A percentile compares a stretch with the other conserved stretches of the same genome.
phyloP scores from a whole-genome alignment of 2,888 invertebrate genomes.

The Pemphredon lugubris region DNA sequence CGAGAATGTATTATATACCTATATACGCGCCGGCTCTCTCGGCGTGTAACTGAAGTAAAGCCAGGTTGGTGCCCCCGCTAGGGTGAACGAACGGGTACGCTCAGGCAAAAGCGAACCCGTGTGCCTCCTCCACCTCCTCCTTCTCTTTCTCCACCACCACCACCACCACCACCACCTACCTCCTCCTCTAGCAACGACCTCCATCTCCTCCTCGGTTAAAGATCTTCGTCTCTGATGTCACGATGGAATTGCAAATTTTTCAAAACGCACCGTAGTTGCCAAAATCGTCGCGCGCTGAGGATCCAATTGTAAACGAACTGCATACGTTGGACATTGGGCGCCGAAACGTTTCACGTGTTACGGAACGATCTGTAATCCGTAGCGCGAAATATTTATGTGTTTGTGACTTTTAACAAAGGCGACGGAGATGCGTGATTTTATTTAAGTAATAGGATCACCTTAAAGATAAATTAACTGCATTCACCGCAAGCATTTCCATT shows the following conservation, averaged over 20 bases:
- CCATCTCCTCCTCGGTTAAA: slow-evolving; percentile 52
- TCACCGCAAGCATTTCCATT: slow-evolving; percentile 43
- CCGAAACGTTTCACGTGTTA: no score
- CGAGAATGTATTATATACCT: slow-evolving; percentile 68
- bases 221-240: slow-evolving; percentile 64
- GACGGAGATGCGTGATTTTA: slow-evolving; percentile 38
- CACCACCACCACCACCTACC: slow-evolving; percentile 37
- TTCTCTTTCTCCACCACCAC: slow-evolving; percentile 52
- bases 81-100: slow-evolving; percentile 81
- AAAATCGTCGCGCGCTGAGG: background rate
- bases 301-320: no score
- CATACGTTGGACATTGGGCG: no score
- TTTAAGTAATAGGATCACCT: slow-evolving; percentile 42
- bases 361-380: no score
- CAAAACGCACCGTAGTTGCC: background rate
- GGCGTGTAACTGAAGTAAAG: slow-evolving; percentile 80
- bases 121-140: slow-evolving; percentile 72
- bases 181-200: slow-evolving; percentile 54
- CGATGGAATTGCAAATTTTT: slow-evolving; percentile 45
- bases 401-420: no score
- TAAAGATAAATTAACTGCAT: slow-evolving; percentile 42
- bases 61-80: slow-evolving; percentile 81
- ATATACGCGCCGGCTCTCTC: slow-evolving; percentile 69
- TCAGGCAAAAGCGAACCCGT: slow-evolving; percentile 78
- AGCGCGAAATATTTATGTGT: no score